Percentiles rank a stretch among this genome's conserved stretches.
phyloP scores from a whole-genome alignment of 2,113 vertebrate species.

The zebrafish (Danio rerio) region DNA sequence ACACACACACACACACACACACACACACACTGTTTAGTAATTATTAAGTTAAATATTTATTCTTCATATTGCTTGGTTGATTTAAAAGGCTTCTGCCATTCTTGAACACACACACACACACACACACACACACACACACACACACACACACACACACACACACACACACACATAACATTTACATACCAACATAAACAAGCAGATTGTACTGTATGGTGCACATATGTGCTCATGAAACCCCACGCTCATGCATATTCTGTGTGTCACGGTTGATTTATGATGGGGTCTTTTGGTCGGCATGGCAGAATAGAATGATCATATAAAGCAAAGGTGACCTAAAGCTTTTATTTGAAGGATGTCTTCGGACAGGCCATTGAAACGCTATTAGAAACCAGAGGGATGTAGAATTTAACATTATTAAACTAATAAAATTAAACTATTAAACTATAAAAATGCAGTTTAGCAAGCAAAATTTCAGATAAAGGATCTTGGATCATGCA shows the following conservation, averaged over 20 bases:
- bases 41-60: neutral
- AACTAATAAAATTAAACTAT: no score
- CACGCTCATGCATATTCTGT: neutral
- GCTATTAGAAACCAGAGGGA: no score
- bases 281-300: neutral
- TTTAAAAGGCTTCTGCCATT: neutral
- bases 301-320: neutral
- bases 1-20: neutral
- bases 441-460: no score
- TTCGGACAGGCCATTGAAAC: no score
- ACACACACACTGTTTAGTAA: neutral
- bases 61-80: neutral
- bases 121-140: no score
- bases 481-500: no score
- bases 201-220: slow-evolving; percentile 1
- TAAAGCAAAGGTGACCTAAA: neutral
- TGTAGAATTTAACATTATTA: no score
- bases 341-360: neutral
- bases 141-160: no score
- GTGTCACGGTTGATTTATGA: neutral
- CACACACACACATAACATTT: neutral
- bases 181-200: neutral
- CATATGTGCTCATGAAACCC: neutral
- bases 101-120: neutral
- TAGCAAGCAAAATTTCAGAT: no score